Evolutionary conservation across 2,888 invertebrate species (phyloP), one percentile per base, ranked within the genome.

Genomic region (Dolichopus griseipennis): DNA sequence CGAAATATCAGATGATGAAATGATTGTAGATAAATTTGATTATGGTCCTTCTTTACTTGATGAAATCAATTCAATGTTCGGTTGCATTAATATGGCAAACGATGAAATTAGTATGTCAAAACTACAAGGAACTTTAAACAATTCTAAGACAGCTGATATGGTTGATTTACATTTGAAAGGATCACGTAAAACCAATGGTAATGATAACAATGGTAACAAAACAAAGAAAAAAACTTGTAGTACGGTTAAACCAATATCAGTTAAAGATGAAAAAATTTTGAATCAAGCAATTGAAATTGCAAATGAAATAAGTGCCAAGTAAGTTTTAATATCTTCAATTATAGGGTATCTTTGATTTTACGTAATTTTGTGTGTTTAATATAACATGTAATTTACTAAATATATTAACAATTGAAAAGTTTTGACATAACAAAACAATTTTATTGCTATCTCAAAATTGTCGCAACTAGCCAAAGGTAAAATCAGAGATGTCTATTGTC

Each of bases 241-340:
- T 33, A 83, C 87, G 0, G 91, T 96, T 77, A 97, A 96, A 80
- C 93, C 91, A 4, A 95, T 97, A 83, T 96, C 96, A 15, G 92
- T 95, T 0, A 90, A 95, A 70, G 97, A 97, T 77, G 90, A 94
- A 79, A 92, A 90, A 79, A 93, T 93, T 10, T 84, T 97, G 70
- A 93, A 97, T 75, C 92, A 92, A 22, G 97, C 96, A 0, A 95
- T 96, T 71, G 94, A 94, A 67, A 86, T 96, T 83, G 96, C 95
- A 22, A 94, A 94, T 79, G 95, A 96, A 82, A 86, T 96, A 70
- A 94, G 93, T 64, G 88, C 89, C 65, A 86, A 87, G 84, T 89
- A 79, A 73, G 83, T 22, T 20, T 34, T 67, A 21, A 2, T 27
- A 27, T 27, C 27, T 27, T 5, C 5, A 27, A 27, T 5, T 27